Conservation (phyloP, 2,888 invertebrate genomes). For the Ethmia dodecea region DNA sequence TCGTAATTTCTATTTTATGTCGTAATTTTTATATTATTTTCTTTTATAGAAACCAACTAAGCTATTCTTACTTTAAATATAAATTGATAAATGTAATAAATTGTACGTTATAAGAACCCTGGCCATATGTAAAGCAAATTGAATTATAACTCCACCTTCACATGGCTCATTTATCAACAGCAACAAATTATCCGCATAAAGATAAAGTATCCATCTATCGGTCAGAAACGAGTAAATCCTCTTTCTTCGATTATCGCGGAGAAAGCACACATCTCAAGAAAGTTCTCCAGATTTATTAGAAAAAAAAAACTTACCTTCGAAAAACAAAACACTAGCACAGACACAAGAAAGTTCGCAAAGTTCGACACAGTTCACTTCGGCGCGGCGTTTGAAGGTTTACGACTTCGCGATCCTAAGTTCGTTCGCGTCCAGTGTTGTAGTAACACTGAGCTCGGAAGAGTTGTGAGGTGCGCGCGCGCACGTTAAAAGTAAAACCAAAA, state of each 20-base stretch:
- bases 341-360: constrained; percentile 46
- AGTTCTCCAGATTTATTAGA: constrained; percentile 23
- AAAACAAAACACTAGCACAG: constrained; percentile 43
- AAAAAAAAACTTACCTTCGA: constrained; percentile 31
- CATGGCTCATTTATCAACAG: constrained; percentile 14
- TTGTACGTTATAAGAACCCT: no score
- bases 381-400: constrained; percentile 31
- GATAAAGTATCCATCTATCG: constrained; percentile 28
- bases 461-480: constrained; percentile 60
- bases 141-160: no score
- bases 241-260: constrained; percentile 41
- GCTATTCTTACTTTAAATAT: no score
- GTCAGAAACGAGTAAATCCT: constrained; percentile 28
- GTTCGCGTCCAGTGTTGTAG: constrained; percentile 65
- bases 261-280: constrained; percentile 42
- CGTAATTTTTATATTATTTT: no score
- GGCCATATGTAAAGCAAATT: no score
- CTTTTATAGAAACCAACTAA: no score
- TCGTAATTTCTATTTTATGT: no score
- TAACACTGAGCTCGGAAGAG: constrained; percentile 69
- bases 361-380: constrained; percentile 58
- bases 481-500: constrained; percentile 60
- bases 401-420: constrained; percentile 64
- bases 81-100: no score
- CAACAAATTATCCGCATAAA: constrained; percentile 4